A percentile compares a stretch with the other conserved stretches of the same genome.
Conservation (phyloP, 2,113 vertebrate species). For the Apodemus speciosus region DNA sequence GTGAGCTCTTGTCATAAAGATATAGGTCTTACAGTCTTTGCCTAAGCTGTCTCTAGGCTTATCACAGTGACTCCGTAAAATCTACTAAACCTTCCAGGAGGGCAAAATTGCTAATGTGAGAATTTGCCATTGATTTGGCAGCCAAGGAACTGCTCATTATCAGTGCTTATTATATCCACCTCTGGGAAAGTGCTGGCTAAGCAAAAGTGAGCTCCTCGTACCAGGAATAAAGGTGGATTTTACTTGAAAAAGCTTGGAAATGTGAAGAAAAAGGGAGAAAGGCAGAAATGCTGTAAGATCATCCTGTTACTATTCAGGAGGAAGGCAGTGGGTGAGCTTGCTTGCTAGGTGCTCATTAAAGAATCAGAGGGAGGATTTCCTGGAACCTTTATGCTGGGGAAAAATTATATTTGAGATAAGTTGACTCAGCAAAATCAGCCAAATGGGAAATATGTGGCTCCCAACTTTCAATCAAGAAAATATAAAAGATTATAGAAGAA, state of each 20-base stretch:
- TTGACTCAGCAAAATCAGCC: not conserved
- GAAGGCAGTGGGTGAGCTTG: not conserved
- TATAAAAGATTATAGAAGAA: not conserved
- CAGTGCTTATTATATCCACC: not conserved
- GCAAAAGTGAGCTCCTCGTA: not conserved
- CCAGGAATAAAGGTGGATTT: not conserved
- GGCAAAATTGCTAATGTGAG: not conserved
- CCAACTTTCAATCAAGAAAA: not conserved
- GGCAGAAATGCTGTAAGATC: not conserved
- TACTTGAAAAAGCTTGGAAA: not conserved
- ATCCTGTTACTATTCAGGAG: not conserved
- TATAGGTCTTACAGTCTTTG: not conserved
- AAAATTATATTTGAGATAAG: not conserved
- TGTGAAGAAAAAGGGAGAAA: not conserved
- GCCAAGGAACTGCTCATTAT: not conserved
- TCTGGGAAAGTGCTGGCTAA: constrained; percentile 15
- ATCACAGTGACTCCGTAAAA: not conserved
- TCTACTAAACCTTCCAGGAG: not conserved
- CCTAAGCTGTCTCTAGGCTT: not conserved
- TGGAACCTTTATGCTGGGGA: not conserved
- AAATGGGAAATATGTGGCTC: not conserved
- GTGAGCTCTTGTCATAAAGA: not conserved
- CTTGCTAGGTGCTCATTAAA: not conserved
- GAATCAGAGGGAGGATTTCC: not conserved
- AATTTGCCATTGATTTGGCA: not conserved